A percentile compares a stretch with the other conserved stretches of the same genome.
Conservation (phyloP, 2,113 vertebrate species). For the Chitala chitala region DNA sequence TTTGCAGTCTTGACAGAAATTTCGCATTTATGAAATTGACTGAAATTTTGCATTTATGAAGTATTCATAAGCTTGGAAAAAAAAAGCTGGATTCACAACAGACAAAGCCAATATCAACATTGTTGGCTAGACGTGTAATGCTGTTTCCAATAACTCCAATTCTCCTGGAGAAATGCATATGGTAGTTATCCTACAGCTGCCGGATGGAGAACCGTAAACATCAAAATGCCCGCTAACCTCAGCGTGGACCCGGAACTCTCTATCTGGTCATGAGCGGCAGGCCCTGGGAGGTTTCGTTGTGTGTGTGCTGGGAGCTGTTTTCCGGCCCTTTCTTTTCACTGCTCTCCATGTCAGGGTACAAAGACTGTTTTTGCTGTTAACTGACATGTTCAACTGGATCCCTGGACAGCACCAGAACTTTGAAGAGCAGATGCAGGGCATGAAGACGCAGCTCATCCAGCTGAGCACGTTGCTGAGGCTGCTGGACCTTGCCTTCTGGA, state of each 20-base stretch:
- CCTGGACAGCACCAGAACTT: constrained; percentile 89
- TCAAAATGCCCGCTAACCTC: not conserved
- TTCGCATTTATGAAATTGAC: not conserved
- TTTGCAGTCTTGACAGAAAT: no score
- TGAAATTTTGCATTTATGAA: not conserved
- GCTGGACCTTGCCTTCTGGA: constrained; percentile 89
- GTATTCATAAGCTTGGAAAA: not conserved
- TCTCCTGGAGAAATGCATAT: not conserved
- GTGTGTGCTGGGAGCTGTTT: not conserved
- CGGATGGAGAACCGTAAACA: not conserved
- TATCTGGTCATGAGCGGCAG: not conserved
- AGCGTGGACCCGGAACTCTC: not conserved
- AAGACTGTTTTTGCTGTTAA: no score
- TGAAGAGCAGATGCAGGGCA: constrained; percentile 98
- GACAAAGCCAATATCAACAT: not conserved
- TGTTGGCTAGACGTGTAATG: not conserved
- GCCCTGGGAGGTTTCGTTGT: not conserved
- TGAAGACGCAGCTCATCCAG: constrained; percentile 94
- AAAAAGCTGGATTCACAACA: not conserved
- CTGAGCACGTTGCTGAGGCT: constrained; percentile 87
- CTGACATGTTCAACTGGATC: no score
- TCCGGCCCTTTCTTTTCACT: not conserved
- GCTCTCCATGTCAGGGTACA: no score
- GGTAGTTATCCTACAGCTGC: not conserved
- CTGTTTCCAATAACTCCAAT: not conserved